Base-by-base conservation (phyloP, 2,113 vertebrate genomes). In the Pipa parva region DNA sequence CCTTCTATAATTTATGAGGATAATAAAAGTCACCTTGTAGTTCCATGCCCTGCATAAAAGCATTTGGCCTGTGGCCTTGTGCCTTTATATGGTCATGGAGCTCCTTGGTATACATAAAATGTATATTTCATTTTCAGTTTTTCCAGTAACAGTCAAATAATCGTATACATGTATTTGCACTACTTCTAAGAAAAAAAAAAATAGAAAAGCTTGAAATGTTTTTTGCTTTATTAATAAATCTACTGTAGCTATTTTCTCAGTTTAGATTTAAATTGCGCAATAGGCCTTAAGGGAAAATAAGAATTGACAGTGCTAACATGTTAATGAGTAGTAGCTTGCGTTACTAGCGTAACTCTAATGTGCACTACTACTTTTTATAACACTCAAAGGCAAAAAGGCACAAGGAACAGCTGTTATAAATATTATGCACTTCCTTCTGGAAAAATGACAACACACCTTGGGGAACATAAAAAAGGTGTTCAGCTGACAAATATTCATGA, bases 251-350 rank as follows among this genome's bases (percentile, higher is more conserved):
- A 54, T 24, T 17, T 49, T n/a, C 45, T 59, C n/a, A 18, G 18
- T n/a, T 39, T 45, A n/a, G 36, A 13, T 54, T 61, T 61, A 61
- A 61, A 70, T 61, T 70, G 49, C 48, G 54, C 66, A 70, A 70
- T 70, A 29, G 57, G 57, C 61, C 66, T 70, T 70, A 12, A 37
- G 66, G 66, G 66, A 70, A 70, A 61, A 61, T 48, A 61, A 46
- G 54, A 54, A 58, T 54, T 70, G 66, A 61, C 66, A 70, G 66
- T 50, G 36, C 36, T 61, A 61, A 70, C 57, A 59, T 70, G 66
- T 61, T 70, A 70, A 70, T 70, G 66, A 70, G 66, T 70, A 61
- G 61, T 70, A 70, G 66, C 60, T 70, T 70, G 66, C 58, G 61
- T 70, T 70, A 70, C 60, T 70, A 59, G 49, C 66, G 27, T 45